These are phyloP conservation scores for Zaprionus africanus DNA, from an alignment of 1,140 invertebrate species.

Conservation along the genomic window DNA sequence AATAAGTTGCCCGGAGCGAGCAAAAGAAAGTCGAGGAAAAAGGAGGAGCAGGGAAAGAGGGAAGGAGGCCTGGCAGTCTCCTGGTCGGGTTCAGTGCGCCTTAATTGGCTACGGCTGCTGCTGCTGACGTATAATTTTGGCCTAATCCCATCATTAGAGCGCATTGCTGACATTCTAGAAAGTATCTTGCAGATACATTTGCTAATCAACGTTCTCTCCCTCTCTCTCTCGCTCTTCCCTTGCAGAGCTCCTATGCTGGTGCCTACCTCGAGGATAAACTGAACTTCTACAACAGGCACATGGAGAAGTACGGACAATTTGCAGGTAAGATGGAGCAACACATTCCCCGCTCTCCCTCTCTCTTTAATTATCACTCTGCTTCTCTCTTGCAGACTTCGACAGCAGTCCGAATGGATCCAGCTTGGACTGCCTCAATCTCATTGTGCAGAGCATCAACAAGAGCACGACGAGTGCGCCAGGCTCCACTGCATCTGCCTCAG, in stretches of 20 bases:
- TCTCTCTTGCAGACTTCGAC: conserved; percentile 31
- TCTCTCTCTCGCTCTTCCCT: conserved; percentile 11
- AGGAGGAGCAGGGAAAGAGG: background rate
- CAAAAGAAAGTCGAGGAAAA: background rate
- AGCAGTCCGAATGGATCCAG: conserved; percentile 85
- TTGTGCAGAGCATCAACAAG: conserved; percentile 88
- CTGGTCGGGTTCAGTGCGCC: conserved; percentile 80
- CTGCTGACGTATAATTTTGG: conserved; percentile 68
- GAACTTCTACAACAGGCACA: conserved; percentile 69
- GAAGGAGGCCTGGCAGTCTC: background rate
- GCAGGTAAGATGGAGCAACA: conserved; percentile 54
- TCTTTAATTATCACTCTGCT: background rate
- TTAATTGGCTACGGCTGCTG: conserved; percentile 73
- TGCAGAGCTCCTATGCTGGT: conserved; percentile 81
- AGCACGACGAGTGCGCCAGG: conserved; percentile 53
- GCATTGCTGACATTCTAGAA: conserved; percentile 64
- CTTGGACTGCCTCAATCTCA: conserved; percentile 87
- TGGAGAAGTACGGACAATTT: conserved; percentile 76
- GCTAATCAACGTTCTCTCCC: conserved; percentile 45
- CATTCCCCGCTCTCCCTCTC: background rate
- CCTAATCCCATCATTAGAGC: conserved; percentile 79
- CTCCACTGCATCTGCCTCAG: background rate
- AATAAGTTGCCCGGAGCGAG: conserved; percentile 57
- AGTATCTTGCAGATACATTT: conserved; percentile 53
- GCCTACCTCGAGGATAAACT: conserved; percentile 80